Conservation (phyloP, 2,113 vertebrate species). For the Muntiacus muntjak region DNA sequence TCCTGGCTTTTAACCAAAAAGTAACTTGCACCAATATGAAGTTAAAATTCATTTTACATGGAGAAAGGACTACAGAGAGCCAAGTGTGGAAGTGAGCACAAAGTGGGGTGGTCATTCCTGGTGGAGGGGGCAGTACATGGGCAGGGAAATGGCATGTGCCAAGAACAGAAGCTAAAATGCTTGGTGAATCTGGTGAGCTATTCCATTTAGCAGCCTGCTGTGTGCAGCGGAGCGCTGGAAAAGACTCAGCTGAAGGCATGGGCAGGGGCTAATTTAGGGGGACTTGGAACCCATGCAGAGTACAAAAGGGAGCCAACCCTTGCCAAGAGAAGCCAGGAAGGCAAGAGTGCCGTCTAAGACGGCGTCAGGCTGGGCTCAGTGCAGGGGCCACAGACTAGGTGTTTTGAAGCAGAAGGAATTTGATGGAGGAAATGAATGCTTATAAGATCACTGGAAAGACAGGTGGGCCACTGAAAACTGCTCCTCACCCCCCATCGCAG, state of each 20-base stretch:
- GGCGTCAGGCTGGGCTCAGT: not conserved
- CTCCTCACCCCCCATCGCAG: accelerated
- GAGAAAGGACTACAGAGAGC: not conserved
- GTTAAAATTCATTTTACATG: not conserved
- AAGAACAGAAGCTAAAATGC: not conserved
- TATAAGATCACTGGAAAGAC: not conserved
- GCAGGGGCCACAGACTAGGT: not conserved
- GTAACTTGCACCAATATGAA: not conserved
- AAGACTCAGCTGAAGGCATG: not conserved
- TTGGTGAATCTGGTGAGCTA: not conserved
- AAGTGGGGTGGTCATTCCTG: not conserved
- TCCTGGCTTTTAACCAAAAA: not conserved
- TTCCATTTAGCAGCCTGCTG: not conserved
- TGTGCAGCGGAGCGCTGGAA: accelerated
- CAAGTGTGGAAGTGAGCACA: not conserved
- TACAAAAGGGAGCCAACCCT: too few relatives aligned
- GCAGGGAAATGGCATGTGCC: not conserved
- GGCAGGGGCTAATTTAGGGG: not conserved
- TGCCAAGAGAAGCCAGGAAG: not conserved
- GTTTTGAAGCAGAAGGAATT: not conserved
- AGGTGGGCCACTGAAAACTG: not conserved
- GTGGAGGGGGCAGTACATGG: not conserved
- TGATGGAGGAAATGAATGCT: not conserved
- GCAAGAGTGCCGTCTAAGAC: not conserved
- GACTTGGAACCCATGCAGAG: not conserved